Base-by-base conservation (phyloP, 1,140 invertebrate genomes). In the Drosophila santomea region DNA sequence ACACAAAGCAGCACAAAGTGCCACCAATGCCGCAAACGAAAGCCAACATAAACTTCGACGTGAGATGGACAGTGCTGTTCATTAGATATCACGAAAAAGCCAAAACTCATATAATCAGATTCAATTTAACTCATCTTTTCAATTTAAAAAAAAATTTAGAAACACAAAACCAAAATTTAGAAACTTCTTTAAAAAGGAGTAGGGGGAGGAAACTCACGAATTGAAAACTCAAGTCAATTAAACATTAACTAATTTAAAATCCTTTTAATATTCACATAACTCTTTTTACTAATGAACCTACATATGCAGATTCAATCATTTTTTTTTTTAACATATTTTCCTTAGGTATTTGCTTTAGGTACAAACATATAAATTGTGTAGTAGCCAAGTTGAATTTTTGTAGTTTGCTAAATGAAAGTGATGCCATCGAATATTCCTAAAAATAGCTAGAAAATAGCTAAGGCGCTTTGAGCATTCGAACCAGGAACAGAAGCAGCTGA, bases 1-100 rank as follows among this genome's bases (percentile, higher is more conserved):
- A 89, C 84, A 90, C 84, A 89, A 89, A 89, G 80, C 79, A 78
- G 80, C 75, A 89, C 59, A 83, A 86, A 86, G 83, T 86, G 83
- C 82, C 75, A 86, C 79, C 82, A 78, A 82, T 56, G 78, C 78
- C 78, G 78, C 81, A 74, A 57, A 64, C 36, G 56, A 61, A 69
- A 80, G 52, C 60, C 78, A 63, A 48, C 78, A 85, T 74, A 74
- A 86, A 88, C 74, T 78, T 78, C 23, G 39, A 36, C 32, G 32
- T 35, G 39, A 7, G 55, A 7, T 64, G 23, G 47, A 12, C 47
- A 68, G 64, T 68, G 64, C 2, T 68, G 64, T 10, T n/a, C 10
- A 17, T 3, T 8, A 23, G 0, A 5, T 32, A 8, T 15, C 10
- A 4, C 4, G 15, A 17, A 51, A 51, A 35, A 45, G 41, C 41